Conservation (phyloP, 2,888 invertebrate genomes). For the Drosophila sordidapex region DNA sequence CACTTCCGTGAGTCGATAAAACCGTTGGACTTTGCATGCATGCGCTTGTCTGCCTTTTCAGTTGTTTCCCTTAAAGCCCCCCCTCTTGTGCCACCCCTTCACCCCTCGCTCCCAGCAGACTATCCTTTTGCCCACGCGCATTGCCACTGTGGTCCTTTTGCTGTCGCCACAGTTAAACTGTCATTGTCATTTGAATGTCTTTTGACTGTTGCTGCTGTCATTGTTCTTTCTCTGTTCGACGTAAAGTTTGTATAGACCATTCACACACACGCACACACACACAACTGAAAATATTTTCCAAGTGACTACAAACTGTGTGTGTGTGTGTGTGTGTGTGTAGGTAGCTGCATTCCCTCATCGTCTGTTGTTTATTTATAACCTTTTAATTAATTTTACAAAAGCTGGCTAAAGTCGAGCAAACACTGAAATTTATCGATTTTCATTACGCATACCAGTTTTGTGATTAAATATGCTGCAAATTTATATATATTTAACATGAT, state of each 20-base stretch:
- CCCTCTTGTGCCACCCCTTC: background rate
- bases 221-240: constrained; percentile 31
- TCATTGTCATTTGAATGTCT: constrained; percentile 80
- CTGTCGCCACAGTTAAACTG: constrained; percentile 67
- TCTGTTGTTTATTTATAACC: constrained; percentile 56
- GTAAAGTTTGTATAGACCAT: constrained; percentile 24
- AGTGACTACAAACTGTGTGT: constrained; percentile 11
- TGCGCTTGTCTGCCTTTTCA: constrained; percentile 10
- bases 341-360: constrained; percentile 8
- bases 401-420: background rate
- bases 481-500: background rate
- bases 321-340: background rate
- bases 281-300: constrained; percentile 46
- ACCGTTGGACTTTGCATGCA: constrained; percentile 66
- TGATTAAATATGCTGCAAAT: background rate
- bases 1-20: constrained; percentile 69
- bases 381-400: constrained; percentile 52
- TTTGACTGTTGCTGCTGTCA: constrained; percentile 66
- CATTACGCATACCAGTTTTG: background rate
- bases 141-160: constrained; percentile 42
- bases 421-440: background rate
- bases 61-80: constrained; percentile 7
- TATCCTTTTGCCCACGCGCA: background rate
- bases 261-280: constrained; percentile 10
- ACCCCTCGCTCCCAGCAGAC: background rate